Conservation (phyloP, 2,113 vertebrate genomes). For the Pelmatolapia mariae region DNA sequence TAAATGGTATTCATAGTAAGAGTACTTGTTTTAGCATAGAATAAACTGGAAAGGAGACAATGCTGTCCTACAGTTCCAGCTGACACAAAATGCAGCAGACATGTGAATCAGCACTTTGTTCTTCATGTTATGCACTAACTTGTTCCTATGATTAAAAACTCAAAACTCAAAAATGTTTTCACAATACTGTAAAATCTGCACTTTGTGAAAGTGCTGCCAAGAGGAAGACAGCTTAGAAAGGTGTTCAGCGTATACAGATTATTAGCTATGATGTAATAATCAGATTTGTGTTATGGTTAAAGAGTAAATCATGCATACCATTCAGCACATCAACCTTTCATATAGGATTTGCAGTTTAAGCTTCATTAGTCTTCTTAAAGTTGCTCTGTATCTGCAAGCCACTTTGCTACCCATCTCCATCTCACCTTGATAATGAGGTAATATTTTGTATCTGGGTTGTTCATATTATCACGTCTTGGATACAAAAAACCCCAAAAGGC, state of each 20-base stretch:
- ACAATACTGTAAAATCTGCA: background rate
- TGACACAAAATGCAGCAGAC: background rate
- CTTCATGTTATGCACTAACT: background rate
- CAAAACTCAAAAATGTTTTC: background rate
- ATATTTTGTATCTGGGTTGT: background rate
- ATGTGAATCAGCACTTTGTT: background rate
- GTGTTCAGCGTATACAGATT: rapidly evolving
- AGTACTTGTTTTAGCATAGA: background rate
- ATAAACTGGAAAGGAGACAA: background rate
- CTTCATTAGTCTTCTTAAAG: background rate
- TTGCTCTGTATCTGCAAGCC: background rate
- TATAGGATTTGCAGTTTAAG: background rate
- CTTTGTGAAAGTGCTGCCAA: background rate
- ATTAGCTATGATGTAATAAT: background rate
- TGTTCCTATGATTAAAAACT: background rate
- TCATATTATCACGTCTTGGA: background rate
- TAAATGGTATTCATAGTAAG: background rate
- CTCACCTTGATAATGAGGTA: background rate
- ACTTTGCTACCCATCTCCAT: background rate
- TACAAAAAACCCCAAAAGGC: rapidly evolving
- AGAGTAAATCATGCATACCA: background rate
- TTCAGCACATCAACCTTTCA: background rate
- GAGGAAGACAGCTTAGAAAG: background rate
- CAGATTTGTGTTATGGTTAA: background rate
- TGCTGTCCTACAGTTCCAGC: background rate